Base-by-base conservation (phyloP, 2,888 invertebrate species). In the Zonitis immaculata region DNA sequence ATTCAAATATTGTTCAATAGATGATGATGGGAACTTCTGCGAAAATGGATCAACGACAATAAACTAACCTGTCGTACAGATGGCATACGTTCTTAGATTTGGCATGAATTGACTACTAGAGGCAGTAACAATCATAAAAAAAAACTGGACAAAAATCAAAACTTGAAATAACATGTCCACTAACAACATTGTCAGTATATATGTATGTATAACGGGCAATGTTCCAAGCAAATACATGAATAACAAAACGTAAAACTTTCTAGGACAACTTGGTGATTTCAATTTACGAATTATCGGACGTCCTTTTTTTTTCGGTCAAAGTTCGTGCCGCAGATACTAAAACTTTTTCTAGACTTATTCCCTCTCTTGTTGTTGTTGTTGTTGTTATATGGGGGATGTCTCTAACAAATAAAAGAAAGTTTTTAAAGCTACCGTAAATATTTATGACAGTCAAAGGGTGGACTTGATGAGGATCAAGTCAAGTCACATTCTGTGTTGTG, bases 221-320 rank as follows among this genome's bases (percentile, higher is more conserved):
- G 51, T 52, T 60, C 60, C 60, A 60, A 52, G 42, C n/a, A n/a
- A 54, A 48, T 35, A 48, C 52, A 60, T 60, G 60, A 60, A 60
- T 60, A 60, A 56, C 52, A 60, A n/a, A 59, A 57, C 56, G 51
- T 52, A 54, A 51, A 45, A 46, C 50, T 49, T 55, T n/a, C n/a
- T 35, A n/a, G 42, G 42, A 25, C n/a, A n/a, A n/a, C 48, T 51
- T 45, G 51, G 51, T 51, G 48, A 51, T 55, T 55, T 55, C 55
- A 55, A 55, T 55, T 55, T 55, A 42, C 55, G 55, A 55, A 55
- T 55, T 55, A 55, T 55, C 55, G 43, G 47, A 44, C 51, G 44
- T 50, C 51, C 39, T 43, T n/a, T n/a, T n/a, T n/a, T n/a, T n/a
- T 44, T 28, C 27, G 45, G 45, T 30, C 45, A 45, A 45, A 45